Evolutionary conservation across 2,797 vertebrate genomes (phyloP).

Genomic region (Alcedo quadribrachys): DNA sequence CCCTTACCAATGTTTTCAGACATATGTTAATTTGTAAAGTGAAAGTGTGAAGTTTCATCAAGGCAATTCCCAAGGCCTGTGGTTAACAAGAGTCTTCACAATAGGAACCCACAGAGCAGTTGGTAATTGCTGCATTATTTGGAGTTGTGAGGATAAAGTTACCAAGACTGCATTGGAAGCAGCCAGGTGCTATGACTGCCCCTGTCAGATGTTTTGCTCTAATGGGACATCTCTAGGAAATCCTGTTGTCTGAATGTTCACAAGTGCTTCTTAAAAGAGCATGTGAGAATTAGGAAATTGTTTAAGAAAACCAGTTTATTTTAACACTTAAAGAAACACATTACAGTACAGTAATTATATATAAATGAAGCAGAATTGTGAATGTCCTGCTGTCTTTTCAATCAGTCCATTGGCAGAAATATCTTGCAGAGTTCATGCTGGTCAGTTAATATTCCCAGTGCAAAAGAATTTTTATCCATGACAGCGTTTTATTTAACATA

Average conservation of each 20-base stretch:
- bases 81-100: background rate
- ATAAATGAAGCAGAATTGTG: background rate
- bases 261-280: background rate
- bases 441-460: background rate
- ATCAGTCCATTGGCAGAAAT: background rate
- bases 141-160: background rate
- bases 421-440: background rate
- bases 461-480: background rate
- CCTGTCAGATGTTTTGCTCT: background rate
- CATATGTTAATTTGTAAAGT: background rate
- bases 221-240: background rate
- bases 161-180: background rate
- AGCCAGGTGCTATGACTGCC: background rate
- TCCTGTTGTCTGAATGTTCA: background rate
- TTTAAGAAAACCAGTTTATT: background rate
- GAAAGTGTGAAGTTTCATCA: background rate
- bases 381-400: background rate
- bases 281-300: background rate
- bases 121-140: background rate
- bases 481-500: background rate
- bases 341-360: background rate
- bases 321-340: background rate
- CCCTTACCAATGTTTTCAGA: background rate
- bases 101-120: background rate
- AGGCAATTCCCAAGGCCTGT: background rate